Evolutionary conservation across 2,888 invertebrate species (phyloP).

Genomic region (Dicyrtomina minuta): DNA sequence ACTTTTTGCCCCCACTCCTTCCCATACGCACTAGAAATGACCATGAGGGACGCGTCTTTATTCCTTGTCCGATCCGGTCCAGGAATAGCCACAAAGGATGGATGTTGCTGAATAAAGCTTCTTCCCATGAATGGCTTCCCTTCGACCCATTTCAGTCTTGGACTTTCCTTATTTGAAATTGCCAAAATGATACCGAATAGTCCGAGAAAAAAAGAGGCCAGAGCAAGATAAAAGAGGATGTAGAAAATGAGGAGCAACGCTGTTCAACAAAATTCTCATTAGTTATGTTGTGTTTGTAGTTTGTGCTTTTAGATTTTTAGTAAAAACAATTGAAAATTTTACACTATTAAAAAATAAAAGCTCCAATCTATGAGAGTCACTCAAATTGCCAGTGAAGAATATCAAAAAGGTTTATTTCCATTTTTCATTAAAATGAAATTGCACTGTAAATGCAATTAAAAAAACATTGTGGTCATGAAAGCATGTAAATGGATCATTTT

Average conservation of each 20-base stretch:
- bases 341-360: no score
- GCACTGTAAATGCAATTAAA: no score
- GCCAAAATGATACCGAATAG: not conserved
- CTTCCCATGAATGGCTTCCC: not conserved
- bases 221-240: not conserved
- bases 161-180: not conserved
- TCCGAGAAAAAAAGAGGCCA: not conserved
- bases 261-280: not conserved
- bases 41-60: not conserved
- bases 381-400: no score
- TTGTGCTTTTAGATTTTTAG: no score
- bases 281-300: no score
- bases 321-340: no score
- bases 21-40: not conserved
- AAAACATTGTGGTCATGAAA: no score
- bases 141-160: not conserved
- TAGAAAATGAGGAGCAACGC: not conserved
- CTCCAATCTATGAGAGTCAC: no score
- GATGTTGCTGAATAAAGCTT: constrained; percentile 4
- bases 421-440: no score
- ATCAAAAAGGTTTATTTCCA: no score
- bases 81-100: not conserved
- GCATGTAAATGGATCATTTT: no score
- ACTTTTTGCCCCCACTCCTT: not conserved
- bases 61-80: not conserved